These are phyloP conservation scores for Tachysurus fulvidraco DNA, from an alignment of 2,113 vertebrate species.

Conservation along the genomic window DNA sequence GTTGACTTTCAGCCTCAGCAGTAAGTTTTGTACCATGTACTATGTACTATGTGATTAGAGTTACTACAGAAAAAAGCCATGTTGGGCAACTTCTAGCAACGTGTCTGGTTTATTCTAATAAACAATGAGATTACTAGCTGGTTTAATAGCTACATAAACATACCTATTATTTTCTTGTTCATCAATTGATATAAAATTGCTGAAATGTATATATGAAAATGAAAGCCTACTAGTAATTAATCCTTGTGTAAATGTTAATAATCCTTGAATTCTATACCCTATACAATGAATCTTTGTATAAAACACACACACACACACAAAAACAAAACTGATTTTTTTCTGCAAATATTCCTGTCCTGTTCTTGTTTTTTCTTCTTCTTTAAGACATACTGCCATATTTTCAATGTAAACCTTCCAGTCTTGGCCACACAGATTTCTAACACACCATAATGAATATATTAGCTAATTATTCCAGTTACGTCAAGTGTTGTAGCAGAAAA, in stretches of 20 bases:
- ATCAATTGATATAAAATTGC: background rate
- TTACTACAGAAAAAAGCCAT: background rate
- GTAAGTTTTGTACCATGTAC: constrained; percentile 30
- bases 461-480: background rate
- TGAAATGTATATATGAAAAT: too few relatives aligned
- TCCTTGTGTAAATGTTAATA: background rate
- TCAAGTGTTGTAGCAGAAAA: constrained; percentile 2
- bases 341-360: background rate
- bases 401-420: background rate
- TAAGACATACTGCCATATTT: background rate
- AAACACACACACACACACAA: background rate
- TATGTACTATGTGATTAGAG: constrained; percentile 15
- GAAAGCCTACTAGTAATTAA: background rate
- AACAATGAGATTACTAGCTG: background rate
- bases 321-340: background rate
- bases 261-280: too few relatives aligned
- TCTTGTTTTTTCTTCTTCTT: background rate
- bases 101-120: background rate
- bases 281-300: too few relatives aligned
- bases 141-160: background rate
- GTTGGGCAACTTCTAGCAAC: constrained; percentile 24
- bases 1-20: constrained; percentile 29
- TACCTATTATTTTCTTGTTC: background rate
- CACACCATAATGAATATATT: background rate
- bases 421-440: background rate